Percentiles rank a stretch among this genome's conserved stretches.
These are phyloP conservation scores for Torymus texanus DNA, from an alignment of 2,888 invertebrate genomes.

Conservation along the genomic window DNA sequence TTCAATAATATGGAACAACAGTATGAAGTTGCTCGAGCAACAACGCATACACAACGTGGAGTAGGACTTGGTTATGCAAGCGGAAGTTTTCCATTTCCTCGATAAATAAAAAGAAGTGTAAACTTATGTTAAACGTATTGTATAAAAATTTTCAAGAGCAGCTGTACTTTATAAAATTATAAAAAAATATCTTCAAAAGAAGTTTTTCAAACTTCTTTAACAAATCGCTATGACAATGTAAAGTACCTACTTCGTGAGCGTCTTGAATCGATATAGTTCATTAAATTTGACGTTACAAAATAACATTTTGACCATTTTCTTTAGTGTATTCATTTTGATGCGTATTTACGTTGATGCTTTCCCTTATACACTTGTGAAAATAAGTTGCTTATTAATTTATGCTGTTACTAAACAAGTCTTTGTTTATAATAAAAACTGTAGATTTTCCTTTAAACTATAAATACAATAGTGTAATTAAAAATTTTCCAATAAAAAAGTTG, in stretches of 20 bases:
- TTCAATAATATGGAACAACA: conserved; percentile 96
- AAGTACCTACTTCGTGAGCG: conserved; percentile 30
- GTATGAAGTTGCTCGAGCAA: conserved; percentile 95
- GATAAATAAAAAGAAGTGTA: conserved; percentile 68
- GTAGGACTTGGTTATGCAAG: conserved; percentile 87
- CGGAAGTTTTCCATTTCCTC: conserved; percentile 77
- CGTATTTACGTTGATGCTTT: neutral
- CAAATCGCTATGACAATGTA: conserved; percentile 18
- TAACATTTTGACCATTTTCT: neutral
- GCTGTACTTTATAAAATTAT: conserved; percentile 34
- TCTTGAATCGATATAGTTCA: conserved; percentile 23
- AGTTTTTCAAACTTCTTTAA: conserved; percentile 22
- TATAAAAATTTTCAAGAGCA: conserved; percentile 45
- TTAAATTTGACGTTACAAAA: conserved; percentile 22
- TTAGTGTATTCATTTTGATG: neutral
- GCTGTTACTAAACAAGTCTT: neutral
- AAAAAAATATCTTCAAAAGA: conserved; percentile 24
- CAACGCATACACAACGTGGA: conserved; percentile 96
- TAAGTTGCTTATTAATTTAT: conserved; percentile 2
- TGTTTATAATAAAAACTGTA: conserved; percentile 18
- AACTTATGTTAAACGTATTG: conserved; percentile 35
- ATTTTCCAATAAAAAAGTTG: conserved; percentile 47
- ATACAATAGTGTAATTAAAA: conserved; percentile 26
- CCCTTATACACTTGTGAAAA: neutral
- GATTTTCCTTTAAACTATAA: conserved; percentile 23